A percentile compares a stretch with the other conserved stretches of the same genome.
phyloP scores from a whole-genome alignment of 1,140 invertebrate species.

The Plectus sambesii region DNA sequence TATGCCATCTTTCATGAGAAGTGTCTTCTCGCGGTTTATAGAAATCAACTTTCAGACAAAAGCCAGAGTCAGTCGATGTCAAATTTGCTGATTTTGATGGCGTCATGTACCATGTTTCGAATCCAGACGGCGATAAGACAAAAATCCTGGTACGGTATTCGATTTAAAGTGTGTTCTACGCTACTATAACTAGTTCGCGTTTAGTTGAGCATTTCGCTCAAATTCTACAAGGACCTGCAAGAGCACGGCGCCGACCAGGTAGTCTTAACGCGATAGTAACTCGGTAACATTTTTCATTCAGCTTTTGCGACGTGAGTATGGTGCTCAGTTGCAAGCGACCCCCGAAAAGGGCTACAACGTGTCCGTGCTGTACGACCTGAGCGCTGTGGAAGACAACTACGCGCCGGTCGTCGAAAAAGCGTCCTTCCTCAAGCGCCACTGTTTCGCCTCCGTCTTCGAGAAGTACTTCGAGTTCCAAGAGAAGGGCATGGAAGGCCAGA shows the following conservation, averaged over 20 bases:
- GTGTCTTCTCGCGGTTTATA: too few species aligned
- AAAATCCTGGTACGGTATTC: conserved; percentile 72
- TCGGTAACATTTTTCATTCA: conserved; percentile 14
- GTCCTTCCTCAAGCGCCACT: conserved; percentile 87
- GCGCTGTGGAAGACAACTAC: conserved; percentile 75
- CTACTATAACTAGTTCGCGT: conserved; percentile 41
- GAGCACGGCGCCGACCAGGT: conserved; percentile 90
- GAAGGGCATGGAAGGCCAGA: conserved; percentile 71
- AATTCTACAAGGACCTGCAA: conserved; percentile 96
- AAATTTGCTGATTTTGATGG: conserved; percentile 91
- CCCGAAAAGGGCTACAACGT: conserved; percentile 88
- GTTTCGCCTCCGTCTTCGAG: conserved; percentile 98
- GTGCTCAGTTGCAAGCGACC: conserved; percentile 61
- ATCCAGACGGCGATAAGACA: conserved; percentile 83
- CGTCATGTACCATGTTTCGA: conserved; percentile 94
- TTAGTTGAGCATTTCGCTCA: conserved; percentile 90
- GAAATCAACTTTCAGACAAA: conserved; percentile 68
- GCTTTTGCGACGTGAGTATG: conserved; percentile 60
- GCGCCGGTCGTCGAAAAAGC: conserved; percentile 74
- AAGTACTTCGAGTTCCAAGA: conserved; percentile 99
- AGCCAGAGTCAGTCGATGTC: conserved; percentile 85
- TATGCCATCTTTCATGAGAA: conserved; percentile 18
- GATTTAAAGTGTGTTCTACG: conserved; percentile 8
- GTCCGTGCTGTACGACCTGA: conserved; percentile 79
- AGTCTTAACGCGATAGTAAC: conserved; percentile 17